A percentile compares a stretch with the other conserved stretches of the same genome.
Conservation (phyloP, 2,797 vertebrate species). For the Tapirus indicus region DNA sequence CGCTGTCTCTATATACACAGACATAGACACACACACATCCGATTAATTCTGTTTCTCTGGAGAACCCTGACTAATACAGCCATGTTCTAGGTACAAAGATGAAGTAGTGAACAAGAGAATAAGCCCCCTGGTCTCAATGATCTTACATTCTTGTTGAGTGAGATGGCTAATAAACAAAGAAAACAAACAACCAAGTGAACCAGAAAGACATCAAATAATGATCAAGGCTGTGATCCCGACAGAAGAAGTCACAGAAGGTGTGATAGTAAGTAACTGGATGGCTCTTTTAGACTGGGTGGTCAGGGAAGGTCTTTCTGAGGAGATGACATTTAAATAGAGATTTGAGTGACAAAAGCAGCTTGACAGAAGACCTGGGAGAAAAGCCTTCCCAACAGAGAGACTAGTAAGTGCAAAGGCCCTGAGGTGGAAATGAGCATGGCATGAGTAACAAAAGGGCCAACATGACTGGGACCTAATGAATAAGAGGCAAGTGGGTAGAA, state of each 20-base stretch:
- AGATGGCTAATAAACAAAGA: neutral
- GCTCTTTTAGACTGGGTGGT: neutral
- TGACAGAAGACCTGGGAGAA: neutral
- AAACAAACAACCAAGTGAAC: neutral
- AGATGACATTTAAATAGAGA: neutral
- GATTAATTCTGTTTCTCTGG: neutral
- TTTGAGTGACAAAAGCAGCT: neutral
- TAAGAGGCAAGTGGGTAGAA: neutral
- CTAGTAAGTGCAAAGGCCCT: neutral
- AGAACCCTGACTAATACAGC: neutral
- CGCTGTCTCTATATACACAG: neutral
- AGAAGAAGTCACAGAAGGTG: neutral
- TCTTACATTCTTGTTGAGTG: neutral
- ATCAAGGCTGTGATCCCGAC: neutral
- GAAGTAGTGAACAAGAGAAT: neutral
- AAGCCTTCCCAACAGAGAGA: neutral
- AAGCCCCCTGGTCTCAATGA: neutral
- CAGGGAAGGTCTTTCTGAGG: neutral
- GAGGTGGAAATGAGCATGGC: neutral
- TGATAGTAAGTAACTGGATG: neutral
- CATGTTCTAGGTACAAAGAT: neutral
- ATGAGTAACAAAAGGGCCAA: too few species aligned
- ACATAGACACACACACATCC: neutral
- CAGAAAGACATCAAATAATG: neutral
- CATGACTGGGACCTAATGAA: neutral